Evolutionary conservation across 2,888 invertebrate species (phyloP).

Genomic region (Heterodera filipjevi): DNA sequence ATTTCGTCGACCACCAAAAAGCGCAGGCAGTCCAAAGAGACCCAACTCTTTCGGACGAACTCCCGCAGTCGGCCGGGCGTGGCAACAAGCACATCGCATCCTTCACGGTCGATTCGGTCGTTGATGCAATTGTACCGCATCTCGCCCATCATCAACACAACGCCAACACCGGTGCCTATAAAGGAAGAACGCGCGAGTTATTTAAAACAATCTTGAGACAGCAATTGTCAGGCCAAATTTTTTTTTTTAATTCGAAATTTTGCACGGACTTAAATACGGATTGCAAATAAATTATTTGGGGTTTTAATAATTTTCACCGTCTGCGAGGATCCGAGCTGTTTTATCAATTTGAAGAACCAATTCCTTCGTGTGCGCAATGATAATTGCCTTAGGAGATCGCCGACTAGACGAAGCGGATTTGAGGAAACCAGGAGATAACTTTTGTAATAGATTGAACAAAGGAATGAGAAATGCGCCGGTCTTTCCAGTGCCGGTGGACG

Average conservation of each 20-base stretch:
- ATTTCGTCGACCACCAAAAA: constrained; percentile 1
- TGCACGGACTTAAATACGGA: too few species aligned
- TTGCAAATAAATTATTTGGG: too few species aligned
- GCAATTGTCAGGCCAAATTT: too few species aligned
- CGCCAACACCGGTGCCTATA: neutral
- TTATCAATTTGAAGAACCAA: constrained; percentile 15
- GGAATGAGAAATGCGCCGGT: constrained; percentile 26
- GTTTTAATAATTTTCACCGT: neutral
- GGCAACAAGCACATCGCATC: neutral
- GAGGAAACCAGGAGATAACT: neutral
- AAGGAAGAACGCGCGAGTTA: neutral
- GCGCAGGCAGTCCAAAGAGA: neutral
- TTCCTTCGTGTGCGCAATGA: constrained; percentile 28
- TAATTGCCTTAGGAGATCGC: constrained; percentile 1
- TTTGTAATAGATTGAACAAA: neutral
- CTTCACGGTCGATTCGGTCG: neutral
- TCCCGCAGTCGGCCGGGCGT: neutral
- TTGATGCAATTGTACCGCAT: neutral
- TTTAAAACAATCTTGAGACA: too few species aligned
- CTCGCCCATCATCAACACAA: neutral
- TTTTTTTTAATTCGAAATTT: too few species aligned
- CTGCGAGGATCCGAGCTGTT: neutral
- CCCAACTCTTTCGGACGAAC: neutral
- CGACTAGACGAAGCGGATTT: neutral
- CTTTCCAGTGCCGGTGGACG: constrained; percentile 23